Conservation (phyloP, 2,888 invertebrate species). For the Parelbella ahira region DNA sequence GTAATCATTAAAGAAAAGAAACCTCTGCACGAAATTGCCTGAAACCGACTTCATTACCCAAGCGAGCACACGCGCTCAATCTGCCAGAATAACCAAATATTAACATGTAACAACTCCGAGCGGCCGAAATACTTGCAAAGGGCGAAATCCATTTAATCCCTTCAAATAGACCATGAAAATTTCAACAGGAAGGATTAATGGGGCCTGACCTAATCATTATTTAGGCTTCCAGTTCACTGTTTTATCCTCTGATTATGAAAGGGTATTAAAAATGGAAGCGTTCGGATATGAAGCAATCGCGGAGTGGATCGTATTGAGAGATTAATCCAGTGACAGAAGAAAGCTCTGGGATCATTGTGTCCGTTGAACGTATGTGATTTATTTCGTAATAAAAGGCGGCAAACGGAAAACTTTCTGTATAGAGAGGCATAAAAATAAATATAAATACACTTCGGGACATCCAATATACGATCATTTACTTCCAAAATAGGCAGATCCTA, state of each 20-base stretch:
- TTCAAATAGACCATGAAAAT: slow-evolving; percentile 55
- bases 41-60: slow-evolving; percentile 12
- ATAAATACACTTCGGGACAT: no score
- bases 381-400: no score
- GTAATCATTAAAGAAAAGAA: background rate
- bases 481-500: no score
- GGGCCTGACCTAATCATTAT: slow-evolving; percentile 45
- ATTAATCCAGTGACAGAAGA: slow-evolving; percentile 1
- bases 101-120: slow-evolving; percentile 25
- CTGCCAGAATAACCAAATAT: slow-evolving; percentile 25
- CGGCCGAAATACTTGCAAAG: slow-evolving; percentile 32
- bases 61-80: slow-evolving; percentile 7
- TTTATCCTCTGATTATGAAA: slow-evolving; percentile 37
- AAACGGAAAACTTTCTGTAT: no score
- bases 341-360: no score
- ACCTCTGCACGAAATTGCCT: background rate
- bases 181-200: slow-evolving; percentile 53
- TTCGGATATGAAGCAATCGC: slow-evolving; percentile 1
- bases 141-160: slow-evolving; percentile 44
- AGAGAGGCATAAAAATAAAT: no score
- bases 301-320: slow-evolving; percentile 1
- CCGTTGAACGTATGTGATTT: no score
- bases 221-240: slow-evolving; percentile 33
- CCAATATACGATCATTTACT: no score
- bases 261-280: slow-evolving; percentile 34